Evolutionary conservation across 2,113 vertebrate genomes (phyloP), one percentile per base, ranked within the genome.

Genomic region (Channa argus): DNA sequence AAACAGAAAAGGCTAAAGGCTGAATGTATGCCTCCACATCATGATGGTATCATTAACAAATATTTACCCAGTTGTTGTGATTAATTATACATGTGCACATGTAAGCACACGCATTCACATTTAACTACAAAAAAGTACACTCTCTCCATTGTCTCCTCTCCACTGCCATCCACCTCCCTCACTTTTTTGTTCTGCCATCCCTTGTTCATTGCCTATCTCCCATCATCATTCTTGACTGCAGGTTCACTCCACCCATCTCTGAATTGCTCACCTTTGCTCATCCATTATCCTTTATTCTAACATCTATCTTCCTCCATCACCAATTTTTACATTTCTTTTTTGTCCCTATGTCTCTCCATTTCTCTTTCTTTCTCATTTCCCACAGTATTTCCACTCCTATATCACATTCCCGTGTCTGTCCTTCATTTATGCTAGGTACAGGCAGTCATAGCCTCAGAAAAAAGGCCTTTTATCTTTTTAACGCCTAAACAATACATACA

Each of bases 381-480:
- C n/a, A 43, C 52, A 24, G 36, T 43, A 51, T 80, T 69, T 82
- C 55, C 24, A 24, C 24, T 24, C 24, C 24, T 24, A 24, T 24
- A 24, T 24, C 24, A 24, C 24, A 24, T 24, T 24, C 24, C 24
- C 24, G 24, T 69, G 52, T 67, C 67, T 52, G 56, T 62, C 64
- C 10, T 68, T 41, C 70, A 64, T 60, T 5, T 38, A 44, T 62
- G 58, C 84, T 74, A 78, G 68, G 45, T 67, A 79, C 63, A 80
- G 73, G 79, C 79, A 77, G 68, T 83, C 69, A 46, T 36, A 80
- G 79, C 59, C 58, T 78, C 41, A 33, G 63, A 62, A 80, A 87
- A 71, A 82, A 55, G 90, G 61, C 59, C 81, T 78, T 91, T 92
- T 88, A 86, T 86, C 86, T 89, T 69, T 65, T 64, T 72, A 74